A percentile compares a stretch with the other conserved stretches of the same genome.
These are phyloP conservation scores for Drosophila arizonae DNA, from an alignment of 1,140 invertebrate species.

Conservation along the genomic window DNA sequence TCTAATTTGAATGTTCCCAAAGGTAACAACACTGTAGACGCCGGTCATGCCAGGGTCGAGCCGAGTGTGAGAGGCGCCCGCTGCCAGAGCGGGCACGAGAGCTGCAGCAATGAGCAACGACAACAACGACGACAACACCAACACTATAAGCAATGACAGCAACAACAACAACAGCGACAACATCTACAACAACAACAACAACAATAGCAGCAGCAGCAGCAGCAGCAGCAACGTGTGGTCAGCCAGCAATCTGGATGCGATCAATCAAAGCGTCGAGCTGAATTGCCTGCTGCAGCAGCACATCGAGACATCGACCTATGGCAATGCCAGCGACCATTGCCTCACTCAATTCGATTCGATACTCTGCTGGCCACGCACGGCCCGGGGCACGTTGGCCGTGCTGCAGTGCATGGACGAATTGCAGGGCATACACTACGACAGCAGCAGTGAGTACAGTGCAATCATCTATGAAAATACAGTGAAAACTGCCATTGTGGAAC, in stretches of 20 bases:
- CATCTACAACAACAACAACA: conserved; percentile 37
- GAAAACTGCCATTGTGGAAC: background rate
- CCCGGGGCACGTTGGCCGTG: conserved; percentile 85
- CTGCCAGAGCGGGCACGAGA: background rate
- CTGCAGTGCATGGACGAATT: conserved; percentile 90
- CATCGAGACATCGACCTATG: conserved; percentile 65
- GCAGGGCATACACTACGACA: conserved; percentile 90
- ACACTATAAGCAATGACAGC: conserved; percentile 10
- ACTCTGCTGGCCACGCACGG: conserved; percentile 91
- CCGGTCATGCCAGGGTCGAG: background rate
- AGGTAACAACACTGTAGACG: background rate
- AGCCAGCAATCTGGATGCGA: conserved; percentile 53
- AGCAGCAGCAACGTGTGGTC: conserved; percentile 44
- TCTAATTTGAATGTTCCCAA: background rate
- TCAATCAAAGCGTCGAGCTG: conserved; percentile 77
- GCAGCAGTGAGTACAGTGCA: conserved; percentile 85
- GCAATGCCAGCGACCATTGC: conserved; percentile 83
- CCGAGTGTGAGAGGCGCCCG: conserved; percentile 10
- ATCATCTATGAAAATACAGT: background rate
- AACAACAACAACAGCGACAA: conserved; percentile 6
- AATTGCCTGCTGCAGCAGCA: conserved; percentile 74
- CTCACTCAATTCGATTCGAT: conserved; percentile 88
- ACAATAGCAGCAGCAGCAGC: conserved; percentile 18
- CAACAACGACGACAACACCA: conserved; percentile 2
- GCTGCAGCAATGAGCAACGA: conserved; percentile 22